Conservation (phyloP, 2,888 invertebrate genomes). For the Hirtodrosophila alboralis region DNA sequence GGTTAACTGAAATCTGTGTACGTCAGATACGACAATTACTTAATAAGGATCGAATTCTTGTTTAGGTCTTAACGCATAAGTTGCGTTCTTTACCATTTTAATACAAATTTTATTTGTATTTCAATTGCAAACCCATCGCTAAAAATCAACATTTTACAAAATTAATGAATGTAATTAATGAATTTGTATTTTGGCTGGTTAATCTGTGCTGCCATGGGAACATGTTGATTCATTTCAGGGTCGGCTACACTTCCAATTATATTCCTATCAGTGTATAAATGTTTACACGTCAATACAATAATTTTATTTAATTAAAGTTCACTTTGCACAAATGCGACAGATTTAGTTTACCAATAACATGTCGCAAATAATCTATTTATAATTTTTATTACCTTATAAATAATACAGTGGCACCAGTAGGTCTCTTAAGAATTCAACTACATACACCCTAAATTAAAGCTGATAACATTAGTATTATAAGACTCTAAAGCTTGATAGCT, state of each 20-base stretch:
- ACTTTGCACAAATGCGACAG: constrained; percentile 14
- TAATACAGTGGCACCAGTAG: constrained; percentile 16
- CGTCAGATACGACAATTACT: constrained; percentile 3
- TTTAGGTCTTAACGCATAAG: no score
- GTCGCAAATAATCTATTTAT: constrained; percentile 16
- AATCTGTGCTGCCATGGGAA: constrained; percentile 1
- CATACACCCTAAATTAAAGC: constrained; percentile 4
- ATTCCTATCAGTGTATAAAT: not conserved
- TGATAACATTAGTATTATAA: constrained; percentile 22
- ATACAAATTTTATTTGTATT: no score
- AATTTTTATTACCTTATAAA: not conserved
- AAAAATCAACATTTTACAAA: no score
- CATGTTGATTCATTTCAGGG: not conserved
- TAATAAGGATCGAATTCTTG: no score
- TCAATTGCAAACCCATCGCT: no score
- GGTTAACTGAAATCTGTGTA: constrained; percentile 2
- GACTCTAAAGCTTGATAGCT: constrained; percentile 1
- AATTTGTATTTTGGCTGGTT: not conserved
- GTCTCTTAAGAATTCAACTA: constrained; percentile 14
- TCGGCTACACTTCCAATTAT: constrained; percentile 7
- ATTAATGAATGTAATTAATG: not conserved
- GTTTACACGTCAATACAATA: constrained; percentile 2
- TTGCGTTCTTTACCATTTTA: no score
- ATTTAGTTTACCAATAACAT: constrained; percentile 5
- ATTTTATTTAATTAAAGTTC: constrained; percentile 7